phyloP scores from a whole-genome alignment of 2,888 invertebrate genomes.

The Brenthis hecate region DNA sequence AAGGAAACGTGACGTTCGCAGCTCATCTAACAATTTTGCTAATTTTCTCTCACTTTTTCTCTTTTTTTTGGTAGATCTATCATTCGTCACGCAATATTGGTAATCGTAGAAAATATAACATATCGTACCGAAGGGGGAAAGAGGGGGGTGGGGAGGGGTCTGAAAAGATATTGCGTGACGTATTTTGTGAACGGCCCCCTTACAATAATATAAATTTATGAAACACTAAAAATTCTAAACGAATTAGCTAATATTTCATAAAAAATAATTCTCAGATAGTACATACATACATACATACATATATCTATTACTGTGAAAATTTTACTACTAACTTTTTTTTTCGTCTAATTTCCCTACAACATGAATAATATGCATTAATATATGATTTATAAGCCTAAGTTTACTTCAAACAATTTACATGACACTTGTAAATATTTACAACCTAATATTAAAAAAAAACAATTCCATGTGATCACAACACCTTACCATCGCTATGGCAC shows the following conservation, averaged over 20 bases:
- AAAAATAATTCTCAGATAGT: conserved; percentile 40
- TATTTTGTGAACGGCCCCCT: neutral
- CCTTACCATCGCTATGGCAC: conserved; percentile 48
- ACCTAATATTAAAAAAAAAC: conserved; percentile 46
- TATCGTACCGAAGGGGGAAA: too few relatives aligned
- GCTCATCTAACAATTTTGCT: too few relatives aligned
- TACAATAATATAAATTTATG: conserved; percentile 26
- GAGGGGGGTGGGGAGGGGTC: too few relatives aligned
- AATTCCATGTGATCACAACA: conserved; percentile 55
- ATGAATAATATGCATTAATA: conserved; percentile 74
- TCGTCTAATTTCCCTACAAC: conserved; percentile 72
- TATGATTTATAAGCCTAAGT: conserved; percentile 63
- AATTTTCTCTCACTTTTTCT: too few relatives aligned
- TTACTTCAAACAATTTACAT: conserved; percentile 67
- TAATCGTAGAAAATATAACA: too few relatives aligned
- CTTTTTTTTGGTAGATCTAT: too few relatives aligned
- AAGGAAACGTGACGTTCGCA: too few relatives aligned
- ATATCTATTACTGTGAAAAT: conserved; percentile 49
- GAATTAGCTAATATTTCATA: conserved; percentile 32
- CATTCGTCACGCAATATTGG: too few relatives aligned
- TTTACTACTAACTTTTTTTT: conserved; percentile 61
- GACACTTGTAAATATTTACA: conserved; percentile 75
- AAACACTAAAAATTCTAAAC: conserved; percentile 36
- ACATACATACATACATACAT: conserved; percentile 12
- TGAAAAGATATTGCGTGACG: too few relatives aligned